Conservation (phyloP, 2,888 invertebrate species). For the Agrotis exclamationis region DNA sequence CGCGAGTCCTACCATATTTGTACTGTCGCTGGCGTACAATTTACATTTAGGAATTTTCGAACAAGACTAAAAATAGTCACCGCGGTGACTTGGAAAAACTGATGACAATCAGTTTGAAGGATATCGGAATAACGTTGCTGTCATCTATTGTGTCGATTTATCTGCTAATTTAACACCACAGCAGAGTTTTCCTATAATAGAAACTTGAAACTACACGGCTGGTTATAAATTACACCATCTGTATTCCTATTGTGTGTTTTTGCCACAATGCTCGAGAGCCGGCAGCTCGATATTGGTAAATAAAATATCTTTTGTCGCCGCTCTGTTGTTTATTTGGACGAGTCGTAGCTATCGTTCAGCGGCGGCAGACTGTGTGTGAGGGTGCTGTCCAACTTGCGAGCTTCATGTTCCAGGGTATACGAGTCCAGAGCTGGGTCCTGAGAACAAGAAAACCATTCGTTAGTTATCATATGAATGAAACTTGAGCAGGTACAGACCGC, state of each 20-base stretch:
- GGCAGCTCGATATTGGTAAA: slow-evolving; percentile 57
- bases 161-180: slow-evolving; percentile 56
- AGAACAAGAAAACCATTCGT: slow-evolving; percentile 55
- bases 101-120: slow-evolving; percentile 41
- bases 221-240: slow-evolving; percentile 66
- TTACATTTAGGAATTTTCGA: slow-evolving; percentile 56
- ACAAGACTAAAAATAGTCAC: slow-evolving; percentile 56
- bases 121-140: slow-evolving; percentile 52
- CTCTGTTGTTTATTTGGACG: slow-evolving; percentile 81
- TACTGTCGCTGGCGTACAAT: slow-evolving; percentile 46
- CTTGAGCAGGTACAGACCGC: background rate
- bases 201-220: slow-evolving; percentile 57
- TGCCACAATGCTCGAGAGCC: slow-evolving; percentile 48
- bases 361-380: slow-evolving; percentile 92
- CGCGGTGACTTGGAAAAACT: slow-evolving; percentile 35
- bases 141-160: slow-evolving; percentile 57
- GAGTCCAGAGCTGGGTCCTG: slow-evolving; percentile 97
- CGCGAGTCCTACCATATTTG: slow-evolving; percentile 60
- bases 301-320: slow-evolving; percentile 57
- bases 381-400: slow-evolving; percentile 93
- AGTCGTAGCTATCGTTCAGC: slow-evolving; percentile 88
- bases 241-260: slow-evolving; percentile 63
- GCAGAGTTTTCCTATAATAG: slow-evolving; percentile 54
- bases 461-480: background rate
- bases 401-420: slow-evolving; percentile 97